These are phyloP conservation scores for Amphilophus citrinellus DNA, from an alignment of 2,113 vertebrate genomes.

Conservation along the genomic window DNA sequence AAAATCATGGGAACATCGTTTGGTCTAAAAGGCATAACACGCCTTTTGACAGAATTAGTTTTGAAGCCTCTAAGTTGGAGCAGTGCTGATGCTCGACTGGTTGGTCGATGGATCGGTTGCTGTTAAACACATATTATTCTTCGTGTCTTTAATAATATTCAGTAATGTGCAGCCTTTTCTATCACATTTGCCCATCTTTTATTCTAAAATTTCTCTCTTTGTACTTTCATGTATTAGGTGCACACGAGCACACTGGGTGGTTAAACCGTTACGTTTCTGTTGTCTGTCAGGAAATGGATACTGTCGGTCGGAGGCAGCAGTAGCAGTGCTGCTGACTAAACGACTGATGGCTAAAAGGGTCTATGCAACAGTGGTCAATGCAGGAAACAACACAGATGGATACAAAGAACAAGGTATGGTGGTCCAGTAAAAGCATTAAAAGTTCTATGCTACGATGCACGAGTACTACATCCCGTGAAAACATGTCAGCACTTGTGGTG, in stretches of 20 bases:
- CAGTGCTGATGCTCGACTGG: not conserved
- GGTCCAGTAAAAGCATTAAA: not conserved
- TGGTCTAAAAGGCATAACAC: not conserved
- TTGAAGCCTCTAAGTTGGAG: not conserved
- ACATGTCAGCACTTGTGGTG: too few relatives aligned
- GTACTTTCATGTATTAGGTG: not conserved
- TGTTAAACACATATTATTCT: not conserved
- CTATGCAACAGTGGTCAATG: conserved; percentile 92
- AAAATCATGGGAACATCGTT: not conserved
- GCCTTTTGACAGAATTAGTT: too few relatives aligned
- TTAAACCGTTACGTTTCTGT: not conserved
- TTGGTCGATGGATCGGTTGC: fast-evolving
- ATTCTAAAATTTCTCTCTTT: not conserved
- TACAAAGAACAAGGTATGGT: conserved; percentile 93
- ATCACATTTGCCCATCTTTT: not conserved
- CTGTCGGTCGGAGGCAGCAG: conserved; percentile 93
- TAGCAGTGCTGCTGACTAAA: conserved; percentile 88
- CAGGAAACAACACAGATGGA: conserved; percentile 94
- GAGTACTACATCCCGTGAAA: too few relatives aligned
- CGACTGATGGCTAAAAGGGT: conserved; percentile 88
- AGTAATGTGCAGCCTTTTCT: not conserved
- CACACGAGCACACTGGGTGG: not conserved
- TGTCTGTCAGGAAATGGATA: conserved; percentile 88
- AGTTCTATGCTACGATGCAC: too few relatives aligned
- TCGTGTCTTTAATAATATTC: not conserved